phyloP scores from a whole-genome alignment of 2,797 vertebrate genomes.

The Onychomys arenicola region DNA sequence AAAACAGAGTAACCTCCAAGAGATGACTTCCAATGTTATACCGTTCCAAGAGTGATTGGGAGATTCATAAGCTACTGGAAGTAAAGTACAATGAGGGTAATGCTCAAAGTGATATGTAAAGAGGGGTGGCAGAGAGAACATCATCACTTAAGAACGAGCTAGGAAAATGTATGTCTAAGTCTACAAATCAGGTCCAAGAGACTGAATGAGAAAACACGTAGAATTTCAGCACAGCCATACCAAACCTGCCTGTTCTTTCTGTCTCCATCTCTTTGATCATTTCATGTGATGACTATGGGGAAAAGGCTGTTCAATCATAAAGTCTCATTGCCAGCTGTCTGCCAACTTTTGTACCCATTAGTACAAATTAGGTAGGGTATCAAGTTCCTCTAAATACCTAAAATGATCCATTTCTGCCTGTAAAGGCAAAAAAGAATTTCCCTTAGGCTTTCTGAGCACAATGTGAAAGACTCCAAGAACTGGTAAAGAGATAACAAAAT shows the following conservation, averaged over 20 bases:
- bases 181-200: background rate
- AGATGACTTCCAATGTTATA: background rate
- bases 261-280: background rate
- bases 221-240: background rate
- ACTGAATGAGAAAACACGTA: background rate
- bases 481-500: slow-evolving; percentile 44
- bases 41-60: background rate
- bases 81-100: background rate
- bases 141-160: background rate
- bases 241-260: background rate
- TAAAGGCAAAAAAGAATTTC: slow-evolving; percentile 24
- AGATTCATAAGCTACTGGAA: background rate
- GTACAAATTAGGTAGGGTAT: background rate
- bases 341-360: background rate
- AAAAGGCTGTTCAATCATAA: background rate
- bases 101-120: background rate
- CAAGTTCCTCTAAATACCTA: slow-evolving; percentile 22
- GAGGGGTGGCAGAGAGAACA: background rate
- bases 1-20: background rate
- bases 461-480: slow-evolving; percentile 11
- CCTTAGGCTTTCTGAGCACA: background rate
- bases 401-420: slow-evolving; percentile 25
- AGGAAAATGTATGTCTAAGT: background rate
- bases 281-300: background rate
- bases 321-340: background rate